These are phyloP conservation scores for Astropecten irregularis DNA, from an alignment of 53 echinoderm and acorn worm genomes.

Conservation along the genomic window DNA sequence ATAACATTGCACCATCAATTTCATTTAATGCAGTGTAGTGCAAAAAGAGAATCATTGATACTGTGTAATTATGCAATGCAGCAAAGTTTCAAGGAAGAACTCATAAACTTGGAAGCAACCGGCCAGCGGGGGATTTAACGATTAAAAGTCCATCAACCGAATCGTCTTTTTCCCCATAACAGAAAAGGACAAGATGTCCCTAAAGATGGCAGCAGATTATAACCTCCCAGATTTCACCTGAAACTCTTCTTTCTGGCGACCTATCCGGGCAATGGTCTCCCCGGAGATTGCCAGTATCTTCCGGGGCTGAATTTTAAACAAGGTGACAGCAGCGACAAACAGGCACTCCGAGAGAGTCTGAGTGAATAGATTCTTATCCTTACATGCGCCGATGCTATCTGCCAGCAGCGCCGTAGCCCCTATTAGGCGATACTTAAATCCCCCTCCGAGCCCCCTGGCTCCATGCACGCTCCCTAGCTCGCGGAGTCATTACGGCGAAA, in stretches of 20 bases:
- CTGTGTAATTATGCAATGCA: neutral
- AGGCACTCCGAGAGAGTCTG: neutral
- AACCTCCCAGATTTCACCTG: slow-evolving; percentile 27
- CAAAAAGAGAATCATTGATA: neutral
- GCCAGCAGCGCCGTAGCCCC: neutral
- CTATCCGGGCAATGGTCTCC: neutral
- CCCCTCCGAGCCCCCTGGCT: neutral
- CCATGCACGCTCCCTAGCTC: neutral
- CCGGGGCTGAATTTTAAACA: slow-evolving; percentile 31
- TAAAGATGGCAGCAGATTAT: neutral
- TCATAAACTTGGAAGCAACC: neutral
- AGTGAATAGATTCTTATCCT: slow-evolving; percentile 6
- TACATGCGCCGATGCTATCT: neutral
- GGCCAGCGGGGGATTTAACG: slow-evolving; percentile 16
- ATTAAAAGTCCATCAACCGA: slow-evolving; percentile 23
- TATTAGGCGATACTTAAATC: slow-evolving; percentile 20
- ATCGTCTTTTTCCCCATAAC: neutral
- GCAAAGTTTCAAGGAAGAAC: too few relatives aligned
- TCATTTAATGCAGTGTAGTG: too few relatives aligned
- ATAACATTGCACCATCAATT: too few relatives aligned
- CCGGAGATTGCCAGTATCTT: neutral
- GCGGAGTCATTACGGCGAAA: slow-evolving; percentile 30
- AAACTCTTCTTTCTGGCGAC: neutral
- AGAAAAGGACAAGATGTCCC: neutral
- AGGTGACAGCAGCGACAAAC: slow-evolving; percentile 20